A percentile compares a stretch with the other conserved stretches of the same genome.
These are phyloP conservation scores for Scolopax mira DNA, from an alignment of 2,113 vertebrate genomes.

Conservation along the genomic window DNA sequence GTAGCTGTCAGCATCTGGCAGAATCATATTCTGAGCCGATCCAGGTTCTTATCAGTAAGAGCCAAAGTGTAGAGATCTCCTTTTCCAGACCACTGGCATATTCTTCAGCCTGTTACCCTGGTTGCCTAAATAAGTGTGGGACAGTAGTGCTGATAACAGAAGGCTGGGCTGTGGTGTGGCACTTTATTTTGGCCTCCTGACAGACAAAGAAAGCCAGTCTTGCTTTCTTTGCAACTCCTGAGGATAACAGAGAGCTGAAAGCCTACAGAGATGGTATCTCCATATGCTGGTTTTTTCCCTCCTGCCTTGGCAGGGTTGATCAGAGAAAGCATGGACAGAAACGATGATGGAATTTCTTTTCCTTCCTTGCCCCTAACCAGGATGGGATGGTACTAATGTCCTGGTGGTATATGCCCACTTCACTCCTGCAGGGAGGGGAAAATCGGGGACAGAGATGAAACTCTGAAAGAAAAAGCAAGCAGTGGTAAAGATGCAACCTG, in stretches of 20 bases:
- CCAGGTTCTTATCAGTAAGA: slow-evolving; percentile 9
- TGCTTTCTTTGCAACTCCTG: not conserved
- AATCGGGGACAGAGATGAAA: not conserved
- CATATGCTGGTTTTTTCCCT: not conserved
- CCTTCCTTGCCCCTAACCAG: rapidly evolving
- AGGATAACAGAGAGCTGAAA: not conserved
- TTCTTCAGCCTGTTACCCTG: not conserved
- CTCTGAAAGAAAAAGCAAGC: not conserved
- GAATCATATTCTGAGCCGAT: not conserved
- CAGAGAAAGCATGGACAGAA: not conserved
- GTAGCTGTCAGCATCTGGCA: not conserved
- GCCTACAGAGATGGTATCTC: not conserved
- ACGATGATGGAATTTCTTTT: not conserved
- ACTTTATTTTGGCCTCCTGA: slow-evolving; percentile 30
- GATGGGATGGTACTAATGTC: not conserved
- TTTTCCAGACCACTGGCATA: slow-evolving; percentile 13
- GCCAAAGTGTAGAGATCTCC: slow-evolving; percentile 8
- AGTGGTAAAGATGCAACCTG: not conserved
- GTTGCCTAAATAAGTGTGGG: not conserved
- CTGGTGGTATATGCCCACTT: not conserved
- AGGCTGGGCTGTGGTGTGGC: not conserved
- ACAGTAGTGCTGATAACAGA: slow-evolving; percentile 10
- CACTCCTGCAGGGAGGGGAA: not conserved
- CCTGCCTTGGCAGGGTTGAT: not conserved
- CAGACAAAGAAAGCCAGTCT: not conserved